These are phyloP conservation scores for Tipula confusa DNA, from an alignment of 2,888 invertebrate genomes.

Conservation along the genomic window DNA sequence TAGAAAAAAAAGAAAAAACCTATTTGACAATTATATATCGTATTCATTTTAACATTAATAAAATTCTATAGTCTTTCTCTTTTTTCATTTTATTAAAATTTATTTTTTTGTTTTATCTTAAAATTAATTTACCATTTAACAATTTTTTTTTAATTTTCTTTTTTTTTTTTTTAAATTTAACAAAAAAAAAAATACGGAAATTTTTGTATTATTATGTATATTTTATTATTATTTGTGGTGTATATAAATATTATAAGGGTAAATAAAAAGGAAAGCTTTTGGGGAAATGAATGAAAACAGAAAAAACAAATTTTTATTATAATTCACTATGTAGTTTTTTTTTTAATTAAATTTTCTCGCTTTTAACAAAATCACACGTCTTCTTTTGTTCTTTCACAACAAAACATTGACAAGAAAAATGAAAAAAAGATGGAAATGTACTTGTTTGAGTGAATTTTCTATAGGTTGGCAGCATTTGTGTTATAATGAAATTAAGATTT, in stretches of 20 bases:
- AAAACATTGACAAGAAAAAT: conserved; percentile 29
- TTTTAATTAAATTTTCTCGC: background rate
- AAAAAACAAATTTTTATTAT: background rate
- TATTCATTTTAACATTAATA: conserved; percentile 12
- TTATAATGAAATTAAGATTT: background rate
- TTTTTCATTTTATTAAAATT: background rate
- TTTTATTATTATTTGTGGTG: background rate
- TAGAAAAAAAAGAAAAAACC: conserved; percentile 12
- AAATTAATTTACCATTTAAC: conserved; percentile 28
- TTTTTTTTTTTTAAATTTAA: background rate
- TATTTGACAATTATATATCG: background rate
- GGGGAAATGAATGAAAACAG: background rate
- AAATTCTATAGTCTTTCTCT: conserved; percentile 26
- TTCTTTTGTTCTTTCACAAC: conserved; percentile 30
- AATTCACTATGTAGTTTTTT: background rate
- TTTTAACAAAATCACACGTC: conserved; percentile 26
- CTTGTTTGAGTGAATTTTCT: background rate
- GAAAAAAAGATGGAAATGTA: background rate
- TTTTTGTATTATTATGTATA: background rate
- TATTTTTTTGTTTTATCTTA: conserved; percentile 27
- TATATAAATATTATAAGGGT: background rate
- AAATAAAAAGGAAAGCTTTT: background rate
- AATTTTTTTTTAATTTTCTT: background rate
- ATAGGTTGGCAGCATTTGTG: background rate
- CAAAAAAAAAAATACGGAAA: background rate